Evolutionary conservation across 1,140 invertebrate species (phyloP).

Genomic region (Vanessa tameamea): DNA sequence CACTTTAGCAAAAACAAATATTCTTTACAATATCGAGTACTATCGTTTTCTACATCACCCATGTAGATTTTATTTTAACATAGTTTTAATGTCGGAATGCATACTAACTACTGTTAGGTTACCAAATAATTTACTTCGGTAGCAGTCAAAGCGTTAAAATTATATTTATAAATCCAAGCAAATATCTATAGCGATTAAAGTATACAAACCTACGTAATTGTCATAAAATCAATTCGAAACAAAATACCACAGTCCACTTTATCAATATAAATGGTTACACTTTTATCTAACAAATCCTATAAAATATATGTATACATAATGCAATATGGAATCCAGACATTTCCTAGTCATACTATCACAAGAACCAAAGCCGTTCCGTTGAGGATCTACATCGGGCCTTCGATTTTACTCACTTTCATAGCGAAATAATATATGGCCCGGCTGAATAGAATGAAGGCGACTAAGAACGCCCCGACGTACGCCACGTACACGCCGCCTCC

Average conservation of each 20-base stretch:
- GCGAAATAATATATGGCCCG: constrained; percentile 93
- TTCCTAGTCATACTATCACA: constrained; percentile 75
- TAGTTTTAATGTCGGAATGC: constrained; percentile 39
- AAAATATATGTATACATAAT: constrained; percentile 52
- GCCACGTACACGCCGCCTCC: constrained; percentile 91
- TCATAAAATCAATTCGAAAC: constrained; percentile 25
- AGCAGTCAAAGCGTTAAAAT: constrained; percentile 36
- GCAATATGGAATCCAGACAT: constrained; percentile 73
- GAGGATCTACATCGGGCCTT: constrained; percentile 86
- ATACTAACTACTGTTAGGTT: constrained; percentile 19
- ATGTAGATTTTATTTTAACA: constrained; percentile 40
- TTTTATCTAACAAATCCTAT: constrained; percentile 39
- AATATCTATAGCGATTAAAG: constrained; percentile 11
- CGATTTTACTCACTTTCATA: constrained; percentile 94
- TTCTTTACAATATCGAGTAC: constrained; percentile 17
- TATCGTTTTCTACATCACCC: constrained; percentile 5
- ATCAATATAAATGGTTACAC: constrained; percentile 37
- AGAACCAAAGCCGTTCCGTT: constrained; percentile 30
- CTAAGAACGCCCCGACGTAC: constrained; percentile 90
- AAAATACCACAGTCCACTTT: constrained; percentile 32
- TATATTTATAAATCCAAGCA: constrained; percentile 34
- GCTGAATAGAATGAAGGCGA: constrained; percentile 86
- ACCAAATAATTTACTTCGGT: constrained; percentile 19
- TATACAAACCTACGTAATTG: constrained; percentile 14
- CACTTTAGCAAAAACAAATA: constrained; percentile 28